These are phyloP conservation scores for Bryconaethiops microstoma DNA, from an alignment of 2,797 vertebrate species.

Conservation along the genomic window DNA sequence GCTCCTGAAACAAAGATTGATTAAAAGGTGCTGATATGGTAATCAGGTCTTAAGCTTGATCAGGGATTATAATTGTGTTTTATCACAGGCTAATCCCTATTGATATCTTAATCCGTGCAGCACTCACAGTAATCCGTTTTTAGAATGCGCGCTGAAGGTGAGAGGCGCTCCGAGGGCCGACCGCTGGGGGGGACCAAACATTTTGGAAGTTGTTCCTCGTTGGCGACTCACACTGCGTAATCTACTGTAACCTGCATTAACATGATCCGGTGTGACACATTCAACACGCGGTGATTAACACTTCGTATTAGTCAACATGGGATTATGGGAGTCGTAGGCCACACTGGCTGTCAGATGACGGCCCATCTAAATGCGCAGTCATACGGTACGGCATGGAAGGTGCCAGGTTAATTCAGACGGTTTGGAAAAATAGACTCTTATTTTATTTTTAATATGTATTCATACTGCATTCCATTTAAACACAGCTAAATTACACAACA, in stretches of 20 bases:
- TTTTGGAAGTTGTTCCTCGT: not conserved
- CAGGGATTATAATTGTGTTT: slow-evolving; percentile 35
- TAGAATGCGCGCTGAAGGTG: slow-evolving; percentile 21
- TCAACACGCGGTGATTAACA: slow-evolving; percentile 22
- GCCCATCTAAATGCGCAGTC: not conserved
- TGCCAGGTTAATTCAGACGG: not conserved
- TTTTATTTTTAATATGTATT: not conserved
- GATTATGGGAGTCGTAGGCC: slow-evolving; percentile 16
- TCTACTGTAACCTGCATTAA: slow-evolving; percentile 14
- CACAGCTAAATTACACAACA: not conserved
- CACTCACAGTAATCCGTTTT: slow-evolving; percentile 41
- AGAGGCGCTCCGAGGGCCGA: not conserved
- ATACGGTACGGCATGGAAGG: not conserved
- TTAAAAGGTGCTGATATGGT: slow-evolving; percentile 20
- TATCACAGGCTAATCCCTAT: slow-evolving; percentile 38
- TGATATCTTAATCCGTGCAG: slow-evolving; percentile 41
- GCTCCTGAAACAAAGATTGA: slow-evolving; percentile 3
- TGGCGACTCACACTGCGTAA: not conserved
- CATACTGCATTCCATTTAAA: not conserved
- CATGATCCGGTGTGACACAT: slow-evolving; percentile 19
- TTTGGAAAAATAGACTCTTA: too few relatives aligned
- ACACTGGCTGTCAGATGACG: not conserved
- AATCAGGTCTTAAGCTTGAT: slow-evolving; percentile 18
- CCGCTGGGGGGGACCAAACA: not conserved
- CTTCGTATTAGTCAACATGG: slow-evolving; percentile 10